Conservation (phyloP, 2,797 vertebrate genomes). For the Phyllotis vaccarum region DNA sequence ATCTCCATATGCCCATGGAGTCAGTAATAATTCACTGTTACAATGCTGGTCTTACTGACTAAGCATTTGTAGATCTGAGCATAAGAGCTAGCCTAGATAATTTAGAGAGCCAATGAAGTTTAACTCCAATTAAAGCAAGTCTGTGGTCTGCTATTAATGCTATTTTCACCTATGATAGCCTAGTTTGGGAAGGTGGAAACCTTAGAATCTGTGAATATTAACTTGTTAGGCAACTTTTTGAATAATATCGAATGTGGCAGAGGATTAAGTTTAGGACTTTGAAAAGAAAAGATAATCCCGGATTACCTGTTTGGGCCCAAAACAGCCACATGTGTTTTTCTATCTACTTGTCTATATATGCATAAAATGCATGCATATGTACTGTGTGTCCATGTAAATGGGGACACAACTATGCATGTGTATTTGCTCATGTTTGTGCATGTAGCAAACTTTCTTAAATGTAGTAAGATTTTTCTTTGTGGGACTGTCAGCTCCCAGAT, state of each 20-base stretch:
- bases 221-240: neutral
- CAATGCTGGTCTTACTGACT: neutral
- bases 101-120: neutral
- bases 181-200: neutral
- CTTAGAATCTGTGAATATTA: neutral
- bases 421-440: neutral
- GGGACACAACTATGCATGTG: neutral
- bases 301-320: neutral
- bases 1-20: slow-evolving; percentile 1
- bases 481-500: neutral
- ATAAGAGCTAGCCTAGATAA: neutral
- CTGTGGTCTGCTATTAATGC: neutral
- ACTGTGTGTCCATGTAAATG: neutral
- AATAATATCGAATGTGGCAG: neutral
- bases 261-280: slow-evolving; percentile 6
- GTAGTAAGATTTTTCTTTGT: neutral
- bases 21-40: slow-evolving; percentile 43
- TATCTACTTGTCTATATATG: neutral
- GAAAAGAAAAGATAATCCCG: neutral
- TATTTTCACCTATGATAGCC: neutral
- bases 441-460: neutral
- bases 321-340: neutral
- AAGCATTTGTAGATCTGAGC: slow-evolving; percentile 6
- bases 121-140: neutral
- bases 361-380: neutral